A percentile compares a stretch with the other conserved stretches of the same genome.
These are phyloP conservation scores for Lerista edwardsae DNA, from an alignment of 2,797 vertebrate species.

Conservation along the genomic window DNA sequence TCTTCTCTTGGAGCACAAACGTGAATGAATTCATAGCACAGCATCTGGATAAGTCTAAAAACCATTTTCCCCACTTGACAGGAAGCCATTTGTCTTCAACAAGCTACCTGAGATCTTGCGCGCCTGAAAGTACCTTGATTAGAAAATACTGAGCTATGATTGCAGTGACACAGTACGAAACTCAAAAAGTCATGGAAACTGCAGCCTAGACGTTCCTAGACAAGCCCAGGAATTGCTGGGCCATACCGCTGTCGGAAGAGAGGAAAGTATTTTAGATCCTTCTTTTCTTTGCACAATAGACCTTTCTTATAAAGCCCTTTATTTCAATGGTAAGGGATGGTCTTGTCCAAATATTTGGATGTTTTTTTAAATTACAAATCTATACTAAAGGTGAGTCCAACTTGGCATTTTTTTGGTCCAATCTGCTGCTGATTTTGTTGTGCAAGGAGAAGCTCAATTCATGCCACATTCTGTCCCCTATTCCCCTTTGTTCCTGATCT, in stretches of 20 bases:
- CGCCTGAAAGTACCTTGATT: constrained; percentile 3
- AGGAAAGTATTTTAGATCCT: background rate
- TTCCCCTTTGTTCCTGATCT: background rate
- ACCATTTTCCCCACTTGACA: background rate
- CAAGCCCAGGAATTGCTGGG: background rate
- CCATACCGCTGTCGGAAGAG: background rate
- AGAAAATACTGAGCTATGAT: background rate
- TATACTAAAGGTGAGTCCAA: background rate
- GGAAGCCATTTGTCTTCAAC: background rate
- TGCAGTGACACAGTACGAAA: background rate
- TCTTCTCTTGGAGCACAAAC: background rate
- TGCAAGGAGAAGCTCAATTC: no score
- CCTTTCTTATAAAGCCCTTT: background rate
- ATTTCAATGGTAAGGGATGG: background rate
- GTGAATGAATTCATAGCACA: rapidly evolving
- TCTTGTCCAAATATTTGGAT: no score
- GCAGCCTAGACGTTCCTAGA: background rate
- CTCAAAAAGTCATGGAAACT: rapidly evolving
- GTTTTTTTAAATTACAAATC: no score
- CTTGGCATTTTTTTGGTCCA: background rate
- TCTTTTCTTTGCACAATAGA: background rate
- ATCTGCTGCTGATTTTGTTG: no score
- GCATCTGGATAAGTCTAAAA: background rate
- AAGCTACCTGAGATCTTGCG: background rate
- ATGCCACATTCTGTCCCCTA: background rate